Base-by-base conservation (phyloP, 2,113 vertebrate genomes). In the Hippopotamus amphibius region DNA sequence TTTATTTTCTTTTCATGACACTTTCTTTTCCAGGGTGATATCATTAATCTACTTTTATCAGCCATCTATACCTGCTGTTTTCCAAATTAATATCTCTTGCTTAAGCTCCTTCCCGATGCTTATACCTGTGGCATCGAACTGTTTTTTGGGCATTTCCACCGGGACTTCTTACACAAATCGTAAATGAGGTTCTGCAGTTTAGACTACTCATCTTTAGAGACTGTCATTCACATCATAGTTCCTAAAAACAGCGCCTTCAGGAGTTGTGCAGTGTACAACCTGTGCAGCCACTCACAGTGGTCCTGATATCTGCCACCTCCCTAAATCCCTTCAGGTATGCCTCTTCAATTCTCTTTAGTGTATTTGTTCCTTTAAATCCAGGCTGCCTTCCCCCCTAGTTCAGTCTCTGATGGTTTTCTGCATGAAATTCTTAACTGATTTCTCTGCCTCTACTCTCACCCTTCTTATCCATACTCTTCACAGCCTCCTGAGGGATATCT, bases 381-480 rank as follows among this genome's bases (percentile, higher is more conserved):
- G 69, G 26, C 17, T 33, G 16, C n/a, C 15, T 93, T 72, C 22
- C 6, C 30, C 11, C 53, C n/a, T n/a, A 41, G 33, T 80, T 90
- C 17, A 37, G 10, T 59, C 57, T 79, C 68, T 71, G 37, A 66
- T 65, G 22, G 72, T 85, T 88, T 96, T 93, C 72, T 82, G 14
- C 41, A 37, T 71, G 50, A 74, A 90, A 80, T 87, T 83, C 17
- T 84, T 80, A 91, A 59, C 61, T 90, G 26, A 81, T 85, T 93
- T 80, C 9, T 83, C 41, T 93, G 69, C 15, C 48, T 83, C 41
- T 92, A 16, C 1, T 53, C 46, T 95, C 21, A 65, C 14, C 12
- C 59, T 90, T 92, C 48, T 80, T 93, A n/a, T 55, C 41, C 53
- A 63, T 22, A 14, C 7, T 77, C 21, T 94, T 65, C 21, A 86